These are phyloP conservation scores for Eulacestoma nigropectus DNA, from an alignment of 2,113 vertebrate species.

Conservation along the genomic window DNA sequence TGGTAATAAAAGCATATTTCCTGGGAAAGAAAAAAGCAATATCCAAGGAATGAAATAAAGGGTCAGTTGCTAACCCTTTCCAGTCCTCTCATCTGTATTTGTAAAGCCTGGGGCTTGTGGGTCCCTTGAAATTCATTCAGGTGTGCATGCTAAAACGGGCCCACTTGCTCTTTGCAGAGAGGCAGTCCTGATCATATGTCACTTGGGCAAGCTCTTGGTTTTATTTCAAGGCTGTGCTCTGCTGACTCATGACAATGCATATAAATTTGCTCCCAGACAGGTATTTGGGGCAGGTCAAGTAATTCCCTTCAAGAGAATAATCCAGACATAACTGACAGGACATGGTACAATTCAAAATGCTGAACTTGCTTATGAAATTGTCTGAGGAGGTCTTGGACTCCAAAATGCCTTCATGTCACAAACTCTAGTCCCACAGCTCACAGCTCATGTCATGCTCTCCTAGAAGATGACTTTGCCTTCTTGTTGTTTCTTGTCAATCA, in stretches of 20 bases:
- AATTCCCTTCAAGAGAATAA: not conserved
- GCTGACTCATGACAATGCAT: not conserved
- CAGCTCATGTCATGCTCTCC: not conserved
- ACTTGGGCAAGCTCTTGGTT: not conserved
- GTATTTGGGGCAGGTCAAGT: not conserved
- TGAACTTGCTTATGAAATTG: not conserved
- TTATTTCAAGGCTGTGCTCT: slow-evolving; percentile 2
- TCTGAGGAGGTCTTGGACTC: not conserved
- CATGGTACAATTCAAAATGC: not conserved
- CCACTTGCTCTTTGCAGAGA: not conserved
- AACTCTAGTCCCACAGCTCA: not conserved
- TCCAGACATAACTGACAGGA: not conserved
- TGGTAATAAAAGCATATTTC: not conserved
- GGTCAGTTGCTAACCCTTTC: not conserved
- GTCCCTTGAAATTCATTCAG: not conserved
- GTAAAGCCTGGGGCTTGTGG: not conserved
- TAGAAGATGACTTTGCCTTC: not conserved
- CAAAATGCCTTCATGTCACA: not conserved
- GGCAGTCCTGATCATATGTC: not conserved
- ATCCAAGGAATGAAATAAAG: not conserved
- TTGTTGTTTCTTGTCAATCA: not conserved
- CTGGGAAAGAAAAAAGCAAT: not conserved
- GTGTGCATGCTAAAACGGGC: not conserved
- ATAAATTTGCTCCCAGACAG: not conserved
- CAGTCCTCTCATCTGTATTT: not conserved